Conservation (phyloP, 2,113 vertebrate genomes). For the Myrmecobius fasciatus region DNA sequence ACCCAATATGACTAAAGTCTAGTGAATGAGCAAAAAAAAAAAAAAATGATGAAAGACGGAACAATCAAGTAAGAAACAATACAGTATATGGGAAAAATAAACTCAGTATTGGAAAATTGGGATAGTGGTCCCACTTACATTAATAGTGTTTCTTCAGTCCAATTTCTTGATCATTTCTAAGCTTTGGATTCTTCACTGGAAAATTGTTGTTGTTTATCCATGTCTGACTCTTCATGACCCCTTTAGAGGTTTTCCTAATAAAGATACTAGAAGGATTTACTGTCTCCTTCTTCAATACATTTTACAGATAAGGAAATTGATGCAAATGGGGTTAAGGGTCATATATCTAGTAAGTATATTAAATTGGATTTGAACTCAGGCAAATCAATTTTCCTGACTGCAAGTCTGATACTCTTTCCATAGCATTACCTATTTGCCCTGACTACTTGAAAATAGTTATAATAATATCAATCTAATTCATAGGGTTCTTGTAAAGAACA, state of each 20-base stretch:
- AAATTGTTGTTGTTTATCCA: background rate
- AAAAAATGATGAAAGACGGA: background rate
- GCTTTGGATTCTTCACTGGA: background rate
- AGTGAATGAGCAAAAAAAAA: too few species aligned
- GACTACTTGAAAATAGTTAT: background rate
- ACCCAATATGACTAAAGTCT: background rate
- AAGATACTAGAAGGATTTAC: background rate
- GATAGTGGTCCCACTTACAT: background rate
- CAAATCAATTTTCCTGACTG: background rate
- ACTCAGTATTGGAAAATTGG: background rate
- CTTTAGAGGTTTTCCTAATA: too few species aligned
- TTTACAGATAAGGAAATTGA: background rate
- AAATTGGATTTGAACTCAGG: background rate
- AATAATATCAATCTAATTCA: background rate
- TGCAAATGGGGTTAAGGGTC: background rate
- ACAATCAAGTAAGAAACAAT: background rate
- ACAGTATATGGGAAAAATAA: too few species aligned
- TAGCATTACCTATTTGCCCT: background rate
- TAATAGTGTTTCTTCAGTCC: background rate
- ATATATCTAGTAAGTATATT: background rate
- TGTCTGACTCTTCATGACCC: background rate
- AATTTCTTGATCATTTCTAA: background rate
- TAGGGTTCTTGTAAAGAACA: background rate
- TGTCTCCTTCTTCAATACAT: background rate
- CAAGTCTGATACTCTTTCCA: background rate